Evolutionary conservation across 2,888 invertebrate species (phyloP).

Genomic region (Melieria picta): DNA sequence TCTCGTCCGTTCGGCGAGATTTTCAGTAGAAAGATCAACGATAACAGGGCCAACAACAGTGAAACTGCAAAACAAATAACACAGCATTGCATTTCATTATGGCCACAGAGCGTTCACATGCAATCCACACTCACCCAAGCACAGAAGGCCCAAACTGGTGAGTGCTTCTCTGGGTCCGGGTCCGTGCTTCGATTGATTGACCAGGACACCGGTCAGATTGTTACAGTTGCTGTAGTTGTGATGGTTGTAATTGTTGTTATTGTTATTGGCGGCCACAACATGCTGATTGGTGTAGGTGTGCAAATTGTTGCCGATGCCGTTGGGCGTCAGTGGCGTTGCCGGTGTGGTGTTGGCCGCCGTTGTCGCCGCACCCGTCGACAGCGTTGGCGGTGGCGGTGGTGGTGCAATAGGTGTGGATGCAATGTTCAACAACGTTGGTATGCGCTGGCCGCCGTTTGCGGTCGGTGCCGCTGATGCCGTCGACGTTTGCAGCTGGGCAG

Average conservation of each 20-base stretch:
- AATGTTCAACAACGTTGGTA: slow-evolving; percentile 59
- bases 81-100: not conserved
- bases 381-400: slow-evolving; percentile 33
- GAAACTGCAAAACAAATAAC: slow-evolving; percentile 70
- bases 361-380: slow-evolving; percentile 35
- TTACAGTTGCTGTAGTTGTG: slow-evolving; percentile 53
- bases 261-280: slow-evolving; percentile 51
- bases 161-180: slow-evolving; percentile 81
- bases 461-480: slow-evolving; percentile 44
- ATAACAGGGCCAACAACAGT: slow-evolving; percentile 82
- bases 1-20: slow-evolving; percentile 74
- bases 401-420: slow-evolving; percentile 41
- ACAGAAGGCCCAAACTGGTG: slow-evolving; percentile 85
- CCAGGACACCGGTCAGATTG: slow-evolving; percentile 45
- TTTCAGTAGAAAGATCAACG: slow-evolving; percentile 85
- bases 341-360: slow-evolving; percentile 57
- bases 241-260: slow-evolving; percentile 42
- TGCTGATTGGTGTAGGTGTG: slow-evolving; percentile 61
- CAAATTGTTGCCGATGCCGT: slow-evolving; percentile 54
- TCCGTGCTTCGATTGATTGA: slow-evolving; percentile 64
- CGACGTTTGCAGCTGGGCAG: slow-evolving; percentile 48
- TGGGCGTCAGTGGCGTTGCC: slow-evolving; percentile 53
- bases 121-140: slow-evolving; percentile 68
- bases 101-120: too few species aligned
- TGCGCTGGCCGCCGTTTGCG: slow-evolving; percentile 64